Evolutionary conservation across 1,140 invertebrate genomes (phyloP).

Genomic region (Diachasma alloeum): DNA sequence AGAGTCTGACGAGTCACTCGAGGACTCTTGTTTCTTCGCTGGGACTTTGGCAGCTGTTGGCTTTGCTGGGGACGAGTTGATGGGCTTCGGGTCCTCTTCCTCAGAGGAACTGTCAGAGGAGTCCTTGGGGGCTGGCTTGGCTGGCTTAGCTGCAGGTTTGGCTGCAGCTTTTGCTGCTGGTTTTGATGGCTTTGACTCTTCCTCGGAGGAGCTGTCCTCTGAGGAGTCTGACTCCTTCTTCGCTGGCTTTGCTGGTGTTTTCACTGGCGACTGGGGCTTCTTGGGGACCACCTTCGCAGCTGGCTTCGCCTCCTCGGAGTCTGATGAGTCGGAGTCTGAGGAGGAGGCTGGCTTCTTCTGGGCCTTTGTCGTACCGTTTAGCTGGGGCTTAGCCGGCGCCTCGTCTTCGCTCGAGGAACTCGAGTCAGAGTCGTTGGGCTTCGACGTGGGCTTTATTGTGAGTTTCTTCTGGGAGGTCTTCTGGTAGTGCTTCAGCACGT

Average conservation of each 20-base stretch:
- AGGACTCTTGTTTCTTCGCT: conserved; percentile 38
- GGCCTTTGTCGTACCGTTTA: conserved; percentile 41
- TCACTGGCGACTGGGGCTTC: background rate
- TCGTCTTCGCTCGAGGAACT: conserved; percentile 51
- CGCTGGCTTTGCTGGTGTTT: conserved; percentile 6
- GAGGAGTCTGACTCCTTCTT: conserved; percentile 45
- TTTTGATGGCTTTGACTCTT: background rate
- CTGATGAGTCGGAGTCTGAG: conserved; percentile 44
- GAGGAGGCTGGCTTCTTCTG: conserved; percentile 30
- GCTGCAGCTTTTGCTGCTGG: conserved; percentile 37
- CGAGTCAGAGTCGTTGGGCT: conserved; percentile 58
- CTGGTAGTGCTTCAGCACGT: conserved; percentile 64
- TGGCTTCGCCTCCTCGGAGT: conserved; percentile 49
- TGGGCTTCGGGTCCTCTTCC: background rate
- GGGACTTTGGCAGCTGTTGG: conserved; percentile 29
- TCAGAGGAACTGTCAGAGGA: background rate
- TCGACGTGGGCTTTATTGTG: conserved; percentile 39
- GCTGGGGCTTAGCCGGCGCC: conserved; percentile 29
- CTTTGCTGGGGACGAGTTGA: conserved; percentile 31
- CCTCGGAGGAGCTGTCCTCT: conserved; percentile 25
- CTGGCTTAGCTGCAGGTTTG: conserved; percentile 39
- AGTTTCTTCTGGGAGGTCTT: conserved; percentile 63
- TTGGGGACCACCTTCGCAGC: conserved; percentile 24
- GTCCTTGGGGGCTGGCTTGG: conserved; percentile 32
- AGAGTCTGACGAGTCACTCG: conserved; percentile 43